Evolutionary conservation across 2,113 vertebrate genomes (phyloP), one percentile per base, ranked within the genome.

Genomic region (Panthera leo): DNA sequence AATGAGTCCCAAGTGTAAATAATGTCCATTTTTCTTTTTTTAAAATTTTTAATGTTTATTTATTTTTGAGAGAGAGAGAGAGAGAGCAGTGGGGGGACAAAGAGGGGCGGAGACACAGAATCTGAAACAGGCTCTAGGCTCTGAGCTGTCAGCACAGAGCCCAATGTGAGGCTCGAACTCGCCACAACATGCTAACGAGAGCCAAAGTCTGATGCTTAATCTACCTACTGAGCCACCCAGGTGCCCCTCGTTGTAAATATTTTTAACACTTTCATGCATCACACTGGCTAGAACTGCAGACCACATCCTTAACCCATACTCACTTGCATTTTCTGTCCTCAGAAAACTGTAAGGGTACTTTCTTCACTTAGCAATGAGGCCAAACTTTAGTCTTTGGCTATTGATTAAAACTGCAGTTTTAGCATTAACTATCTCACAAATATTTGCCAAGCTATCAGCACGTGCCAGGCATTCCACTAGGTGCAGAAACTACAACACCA

Each of bases 151-250:
- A 23, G 58, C 21, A 7, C 58, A 61, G 58, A 61, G 58, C 58
- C 58, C 3, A 0, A 23, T 7, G 6, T 1, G 3, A 9, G 58
- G 7, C 58, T 61, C 0, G 8, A 61, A 61, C 19, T 19, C 21
- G 0, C 58, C 21, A 0, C 19, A 19, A 23, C 0, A 23, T 61
- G 21, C 8, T 61, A 21, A 61, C 7, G 21, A 23, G 58, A 61
- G 58, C 58, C 23, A 3, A 61, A 23, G 58, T 23, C 23, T 21
- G 21, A 4, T 9, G 21, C 21, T 61, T 61, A 23, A 61, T 18
- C 2, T 2, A 61, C 21, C 7, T 2, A 61, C 58, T 61, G 58
- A 61, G 58, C 2, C 58, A 61, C 21, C 21, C 58, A 61, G 53
- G 21, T 18, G 7, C 18, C 8, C 58, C 58, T 48, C 7, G 7